These are phyloP conservation scores for Noctua comes DNA, from an alignment of 2,888 invertebrate genomes.

Conservation along the genomic window DNA sequence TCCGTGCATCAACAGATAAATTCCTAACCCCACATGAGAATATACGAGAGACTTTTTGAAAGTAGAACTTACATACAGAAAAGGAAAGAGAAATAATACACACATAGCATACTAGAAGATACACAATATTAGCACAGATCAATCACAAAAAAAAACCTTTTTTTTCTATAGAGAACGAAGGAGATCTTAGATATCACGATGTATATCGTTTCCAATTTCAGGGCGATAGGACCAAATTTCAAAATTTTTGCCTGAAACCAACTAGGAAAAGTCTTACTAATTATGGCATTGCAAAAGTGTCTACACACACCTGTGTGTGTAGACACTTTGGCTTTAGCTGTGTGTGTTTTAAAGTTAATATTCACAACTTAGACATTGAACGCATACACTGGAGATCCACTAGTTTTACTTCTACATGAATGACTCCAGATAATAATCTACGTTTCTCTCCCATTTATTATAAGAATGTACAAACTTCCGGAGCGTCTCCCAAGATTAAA, in stretches of 20 bases:
- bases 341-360: too few species aligned
- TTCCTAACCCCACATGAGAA: too few species aligned
- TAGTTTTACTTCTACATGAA: slow-evolving; percentile 17
- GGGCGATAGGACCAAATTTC: background rate
- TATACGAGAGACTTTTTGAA: too few species aligned
- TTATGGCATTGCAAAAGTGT: background rate
- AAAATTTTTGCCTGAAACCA: background rate
- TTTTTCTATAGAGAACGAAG: background rate
- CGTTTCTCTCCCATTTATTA: slow-evolving; percentile 17
- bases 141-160: background rate
- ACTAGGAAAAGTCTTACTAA: background rate
- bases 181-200: too few species aligned
- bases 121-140: background rate
- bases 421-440: slow-evolving; percentile 35
- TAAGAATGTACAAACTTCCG: slow-evolving; percentile 54
- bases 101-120: background rate
- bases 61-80: too few species aligned
- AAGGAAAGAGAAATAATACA: background rate
- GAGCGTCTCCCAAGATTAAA: slow-evolving; percentile 35
- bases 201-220: background rate
- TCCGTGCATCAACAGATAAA: background rate
- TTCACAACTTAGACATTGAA: background rate
- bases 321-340: too few species aligned
- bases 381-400: background rate
- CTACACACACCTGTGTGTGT: too few species aligned